A percentile compares a stretch with the other conserved stretches of the same genome.
phyloP scores from a whole-genome alignment of 2,888 invertebrate species.

The Leptinotarsa juncta region DNA sequence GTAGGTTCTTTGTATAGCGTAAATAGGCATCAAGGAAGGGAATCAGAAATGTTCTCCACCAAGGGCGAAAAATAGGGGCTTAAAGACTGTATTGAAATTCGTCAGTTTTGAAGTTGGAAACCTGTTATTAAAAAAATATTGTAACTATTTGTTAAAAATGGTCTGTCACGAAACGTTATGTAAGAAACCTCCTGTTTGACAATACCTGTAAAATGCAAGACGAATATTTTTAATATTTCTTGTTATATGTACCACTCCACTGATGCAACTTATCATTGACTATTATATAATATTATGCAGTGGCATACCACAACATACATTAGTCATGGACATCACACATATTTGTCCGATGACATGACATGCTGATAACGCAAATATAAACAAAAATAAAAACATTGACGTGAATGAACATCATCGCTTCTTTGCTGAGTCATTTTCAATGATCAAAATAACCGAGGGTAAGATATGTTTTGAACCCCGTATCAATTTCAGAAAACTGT shows the following conservation, averaged over 20 bases:
- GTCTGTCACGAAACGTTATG: too few species aligned
- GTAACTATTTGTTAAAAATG: too few species aligned
- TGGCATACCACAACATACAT: background rate
- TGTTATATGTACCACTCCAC: background rate
- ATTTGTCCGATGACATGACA: slow-evolving; percentile 1
- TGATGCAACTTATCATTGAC: background rate
- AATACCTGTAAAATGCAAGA: background rate
- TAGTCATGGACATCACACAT: slow-evolving; percentile 10
- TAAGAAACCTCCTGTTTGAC: too few species aligned
- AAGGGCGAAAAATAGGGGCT: too few species aligned
- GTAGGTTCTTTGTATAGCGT: too few species aligned
- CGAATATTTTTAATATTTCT: background rate
- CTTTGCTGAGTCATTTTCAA: background rate
- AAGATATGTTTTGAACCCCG: too few species aligned
- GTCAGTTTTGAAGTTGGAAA: too few species aligned
- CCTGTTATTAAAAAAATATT: too few species aligned
- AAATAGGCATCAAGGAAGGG: too few species aligned
- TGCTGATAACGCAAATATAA: slow-evolving; percentile 9
- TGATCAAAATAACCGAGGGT: background rate
- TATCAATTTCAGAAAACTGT: too few species aligned
- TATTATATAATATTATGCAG: background rate
- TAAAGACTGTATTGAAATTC: too few species aligned
- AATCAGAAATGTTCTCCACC: too few species aligned
- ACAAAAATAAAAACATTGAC: slow-evolving; percentile 3
- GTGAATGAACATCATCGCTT: background rate